Conservation (phyloP, 2,888 invertebrate species). For the Orgyia antiqua region DNA sequence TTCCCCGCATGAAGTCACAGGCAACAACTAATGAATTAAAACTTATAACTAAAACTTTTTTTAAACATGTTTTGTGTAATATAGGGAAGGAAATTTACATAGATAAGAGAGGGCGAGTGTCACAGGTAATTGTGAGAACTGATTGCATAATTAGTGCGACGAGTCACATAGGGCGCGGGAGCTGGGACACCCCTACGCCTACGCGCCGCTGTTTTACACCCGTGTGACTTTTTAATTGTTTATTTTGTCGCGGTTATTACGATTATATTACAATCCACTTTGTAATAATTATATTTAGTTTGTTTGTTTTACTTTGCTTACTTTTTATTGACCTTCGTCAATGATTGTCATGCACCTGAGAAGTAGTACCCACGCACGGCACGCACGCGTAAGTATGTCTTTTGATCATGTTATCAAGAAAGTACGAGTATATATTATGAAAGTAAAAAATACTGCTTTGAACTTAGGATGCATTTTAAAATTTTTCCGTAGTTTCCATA, state of each 20-base stretch:
- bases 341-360: not conserved
- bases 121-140: conserved; percentile 72
- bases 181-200: conserved; percentile 38
- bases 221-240: conserved; percentile 70
- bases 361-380: not conserved
- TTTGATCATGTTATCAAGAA: too few species aligned
- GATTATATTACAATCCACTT: conserved; percentile 21
- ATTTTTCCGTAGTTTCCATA: too few species aligned
- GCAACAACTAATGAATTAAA: too few species aligned
- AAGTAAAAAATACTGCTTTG: too few species aligned
- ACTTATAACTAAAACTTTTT: too few species aligned
- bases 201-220: conserved; percentile 48
- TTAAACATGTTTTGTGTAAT: too few species aligned
- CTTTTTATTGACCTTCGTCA: too few species aligned
- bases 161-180: conserved; percentile 69
- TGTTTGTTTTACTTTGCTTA: too few species aligned
- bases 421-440: too few species aligned
- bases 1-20: too few species aligned
- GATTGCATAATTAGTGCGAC: conserved; percentile 71
- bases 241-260: conserved; percentile 31
- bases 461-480: too few species aligned
- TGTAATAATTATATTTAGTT: conserved; percentile 7
- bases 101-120: conserved; percentile 21
- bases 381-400: too few species aligned
- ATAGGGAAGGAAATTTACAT: conserved; percentile 9